phyloP scores from a whole-genome alignment of 2,888 invertebrate genomes.

The Tenthredo scrophulariae region DNA sequence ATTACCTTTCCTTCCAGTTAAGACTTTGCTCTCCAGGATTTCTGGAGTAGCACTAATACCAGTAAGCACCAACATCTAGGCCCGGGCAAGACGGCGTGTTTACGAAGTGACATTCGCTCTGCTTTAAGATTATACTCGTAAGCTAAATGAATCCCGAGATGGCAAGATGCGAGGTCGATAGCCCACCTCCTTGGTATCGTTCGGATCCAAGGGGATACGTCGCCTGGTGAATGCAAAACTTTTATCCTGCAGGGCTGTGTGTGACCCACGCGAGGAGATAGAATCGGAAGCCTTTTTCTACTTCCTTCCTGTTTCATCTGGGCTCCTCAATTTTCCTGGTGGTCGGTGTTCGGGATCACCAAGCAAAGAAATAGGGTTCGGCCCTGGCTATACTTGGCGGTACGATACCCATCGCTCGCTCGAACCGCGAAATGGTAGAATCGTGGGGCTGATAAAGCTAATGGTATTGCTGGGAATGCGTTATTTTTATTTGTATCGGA shows the following conservation, averaged over 20 bases:
- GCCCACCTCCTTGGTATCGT: slow-evolving; percentile 22
- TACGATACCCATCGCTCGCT: slow-evolving; percentile 24
- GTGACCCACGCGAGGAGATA: slow-evolving; percentile 47
- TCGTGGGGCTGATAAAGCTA: slow-evolving; percentile 62
- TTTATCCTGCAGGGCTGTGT: slow-evolving; percentile 1
- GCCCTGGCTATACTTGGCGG: slow-evolving; percentile 17
- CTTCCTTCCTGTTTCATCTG: slow-evolving; percentile 53
- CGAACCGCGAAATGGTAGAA: slow-evolving; percentile 58
- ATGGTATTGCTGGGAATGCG: slow-evolving; percentile 64
- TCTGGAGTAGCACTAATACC: background rate
- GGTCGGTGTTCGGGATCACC: background rate
- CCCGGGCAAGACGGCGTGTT: slow-evolving; percentile 9
- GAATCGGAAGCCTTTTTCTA: slow-evolving; percentile 18
- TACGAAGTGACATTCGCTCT: slow-evolving; percentile 30
- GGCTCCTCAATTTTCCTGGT: slow-evolving; percentile 10
- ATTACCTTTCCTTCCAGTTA: background rate
- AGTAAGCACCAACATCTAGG: background rate
- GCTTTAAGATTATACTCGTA: slow-evolving; percentile 42
- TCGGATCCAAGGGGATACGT: slow-evolving; percentile 21
- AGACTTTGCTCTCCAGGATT: background rate
- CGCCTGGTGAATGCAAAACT: slow-evolving; percentile 34
- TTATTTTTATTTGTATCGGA: slow-evolving; percentile 64
- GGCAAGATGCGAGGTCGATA: background rate
- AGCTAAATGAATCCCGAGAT: slow-evolving; percentile 35
- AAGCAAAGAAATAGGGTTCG: background rate